A percentile compares a stretch with the other conserved stretches of the same genome.
Conservation (phyloP, 2,888 invertebrate species). For the Drosophila peninsularis region DNA sequence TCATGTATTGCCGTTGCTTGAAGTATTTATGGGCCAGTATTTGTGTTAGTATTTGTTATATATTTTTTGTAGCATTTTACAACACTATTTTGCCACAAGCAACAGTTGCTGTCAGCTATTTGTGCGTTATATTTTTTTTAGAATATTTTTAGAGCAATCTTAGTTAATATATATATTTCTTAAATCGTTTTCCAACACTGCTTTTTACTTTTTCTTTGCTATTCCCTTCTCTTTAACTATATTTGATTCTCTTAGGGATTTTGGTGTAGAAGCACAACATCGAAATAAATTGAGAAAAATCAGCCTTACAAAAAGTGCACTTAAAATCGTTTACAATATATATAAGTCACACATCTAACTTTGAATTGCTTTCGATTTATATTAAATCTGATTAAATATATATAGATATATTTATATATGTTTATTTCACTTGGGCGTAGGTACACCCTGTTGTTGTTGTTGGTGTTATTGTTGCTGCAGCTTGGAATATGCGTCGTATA, state of each 20-base stretch:
- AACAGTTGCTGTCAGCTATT: background rate
- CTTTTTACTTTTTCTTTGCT: background rate
- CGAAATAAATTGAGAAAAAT: slow-evolving; percentile 82
- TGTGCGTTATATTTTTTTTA: slow-evolving; percentile 8
- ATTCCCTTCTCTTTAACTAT: background rate
- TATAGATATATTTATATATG: background rate
- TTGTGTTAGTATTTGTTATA: too few relatives aligned
- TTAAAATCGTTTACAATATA: slow-evolving; percentile 73
- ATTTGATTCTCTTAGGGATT: slow-evolving; percentile 28
- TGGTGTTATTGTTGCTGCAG: slow-evolving; percentile 36
- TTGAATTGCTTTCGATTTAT: slow-evolving; percentile 73
- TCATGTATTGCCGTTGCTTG: background rate
- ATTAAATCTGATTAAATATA: slow-evolving; percentile 7
- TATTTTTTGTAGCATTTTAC: background rate
- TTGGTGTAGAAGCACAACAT: slow-evolving; percentile 83
- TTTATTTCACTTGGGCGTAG: slow-evolving; percentile 27
- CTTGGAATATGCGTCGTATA: slow-evolving; percentile 70
- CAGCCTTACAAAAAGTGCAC: slow-evolving; percentile 84
- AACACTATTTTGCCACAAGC: slow-evolving; percentile 4
- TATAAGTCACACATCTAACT: slow-evolving; percentile 53
- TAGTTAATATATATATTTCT: background rate
- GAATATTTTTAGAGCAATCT: background rate
- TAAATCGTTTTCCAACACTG: slow-evolving; percentile 10
- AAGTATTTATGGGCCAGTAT: too few relatives aligned
- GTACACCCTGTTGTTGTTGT: slow-evolving; percentile 37